Evolutionary conservation across 2,113 vertebrate species (phyloP).

Genomic region (Bufo bufo): DNA sequence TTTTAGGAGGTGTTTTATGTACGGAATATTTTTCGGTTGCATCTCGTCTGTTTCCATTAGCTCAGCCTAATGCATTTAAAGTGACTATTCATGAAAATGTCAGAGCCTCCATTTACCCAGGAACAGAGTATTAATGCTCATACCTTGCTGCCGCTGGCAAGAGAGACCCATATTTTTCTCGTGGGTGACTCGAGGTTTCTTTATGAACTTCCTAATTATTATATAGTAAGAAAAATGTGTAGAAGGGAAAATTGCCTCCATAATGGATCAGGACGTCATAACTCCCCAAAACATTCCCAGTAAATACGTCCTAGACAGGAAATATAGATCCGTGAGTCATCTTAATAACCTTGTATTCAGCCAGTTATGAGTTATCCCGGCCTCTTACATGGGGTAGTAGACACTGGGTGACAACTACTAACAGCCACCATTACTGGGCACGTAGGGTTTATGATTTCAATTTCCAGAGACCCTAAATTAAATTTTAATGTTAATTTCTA

Average conservation of each 20-base stretch:
- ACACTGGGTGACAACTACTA: too few relatives aligned
- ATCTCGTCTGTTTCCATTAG: conserved; percentile 31
- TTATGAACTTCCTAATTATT: conserved; percentile 23
- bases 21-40: conserved; percentile 12
- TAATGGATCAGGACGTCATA: not conserved
- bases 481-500: too few relatives aligned
- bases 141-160: not conserved
- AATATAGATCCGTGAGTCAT: not conserved
- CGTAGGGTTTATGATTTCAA: too few relatives aligned
- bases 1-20: conserved; percentile 25
- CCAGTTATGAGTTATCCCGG: not conserved
- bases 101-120: conserved; percentile 1
- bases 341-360: not conserved
- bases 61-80: conserved; percentile 25
- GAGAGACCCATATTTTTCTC: not conserved
- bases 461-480: too few relatives aligned
- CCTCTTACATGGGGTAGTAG: too few relatives aligned
- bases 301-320: not conserved
- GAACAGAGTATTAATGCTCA: not conserved
- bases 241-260: not conserved
- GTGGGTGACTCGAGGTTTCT: conserved; percentile 4
- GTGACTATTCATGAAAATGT: conserved; percentile 36
- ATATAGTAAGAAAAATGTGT: not conserved
- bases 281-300: not conserved
- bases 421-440: too few relatives aligned